Conservation (phyloP, 92 coral and sea anemone species). For the Epizoanthus ramosus region DNA sequence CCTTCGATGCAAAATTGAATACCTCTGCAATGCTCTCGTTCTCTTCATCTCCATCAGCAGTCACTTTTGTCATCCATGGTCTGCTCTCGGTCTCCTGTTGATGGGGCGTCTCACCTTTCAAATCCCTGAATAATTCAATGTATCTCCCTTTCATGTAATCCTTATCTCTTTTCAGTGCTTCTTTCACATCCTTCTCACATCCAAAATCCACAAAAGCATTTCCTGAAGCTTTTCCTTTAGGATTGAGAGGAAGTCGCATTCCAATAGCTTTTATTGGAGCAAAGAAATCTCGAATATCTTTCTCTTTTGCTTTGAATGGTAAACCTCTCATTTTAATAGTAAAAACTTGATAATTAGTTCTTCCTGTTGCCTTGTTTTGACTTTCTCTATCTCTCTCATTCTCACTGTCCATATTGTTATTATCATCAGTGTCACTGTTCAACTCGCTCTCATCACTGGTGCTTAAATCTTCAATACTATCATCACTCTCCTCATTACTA, state of each 20-base stretch:
- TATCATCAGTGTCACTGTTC: constrained; percentile 13
- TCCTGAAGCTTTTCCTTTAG: constrained; percentile 78
- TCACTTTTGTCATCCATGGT: constrained; percentile 88
- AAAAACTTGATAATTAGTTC: constrained; percentile 42
- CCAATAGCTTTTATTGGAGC: constrained; percentile 72
- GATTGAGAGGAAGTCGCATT: constrained; percentile 73
- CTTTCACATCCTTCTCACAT: constrained; percentile 71
- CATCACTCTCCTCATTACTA: background rate
- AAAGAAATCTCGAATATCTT: constrained; percentile 81
- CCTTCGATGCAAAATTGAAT: no score
- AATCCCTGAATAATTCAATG: constrained; percentile 88
- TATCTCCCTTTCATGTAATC: constrained; percentile 89
- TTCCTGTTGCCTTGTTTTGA: constrained; percentile 16
- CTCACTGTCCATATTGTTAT: background rate
- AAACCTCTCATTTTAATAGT: constrained; percentile 92
- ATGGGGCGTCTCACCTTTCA: constrained; percentile 10
- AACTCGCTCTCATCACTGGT: constrained; percentile 20
- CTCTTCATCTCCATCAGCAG: constrained; percentile 63
- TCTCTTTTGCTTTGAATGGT: constrained; percentile 82
- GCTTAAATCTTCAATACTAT: background rate
- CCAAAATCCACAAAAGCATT: constrained; percentile 89
- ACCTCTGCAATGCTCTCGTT: constrained; percentile 95
- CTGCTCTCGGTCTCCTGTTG: constrained; percentile 45
- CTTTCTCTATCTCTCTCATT: constrained; percentile 2
- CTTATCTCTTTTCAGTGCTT: constrained; percentile 83